Evolutionary conservation across 1,140 invertebrate genomes (phyloP), one percentile per base, ranked within the genome.

Genomic region (Caenorhabditis briggsae): DNA sequence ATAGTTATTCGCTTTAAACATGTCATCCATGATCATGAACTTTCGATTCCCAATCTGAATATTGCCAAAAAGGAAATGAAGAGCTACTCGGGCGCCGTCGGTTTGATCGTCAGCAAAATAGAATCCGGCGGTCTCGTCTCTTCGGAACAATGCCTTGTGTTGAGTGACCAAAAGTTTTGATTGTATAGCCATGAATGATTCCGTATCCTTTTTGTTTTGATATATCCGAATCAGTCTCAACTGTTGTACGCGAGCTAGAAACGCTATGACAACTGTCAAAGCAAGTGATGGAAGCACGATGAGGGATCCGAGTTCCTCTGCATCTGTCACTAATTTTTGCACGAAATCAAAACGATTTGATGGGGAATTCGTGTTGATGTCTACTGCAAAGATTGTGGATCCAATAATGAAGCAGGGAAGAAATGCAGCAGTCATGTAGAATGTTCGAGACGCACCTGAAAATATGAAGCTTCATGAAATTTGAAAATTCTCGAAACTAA

Each of bases 11-110:
- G 61, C 84, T 53, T 16, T 25, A 41, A 85, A 85, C 46, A 64
- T 70, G 9, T 85, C 84, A 74, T 85, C 84, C 50, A 85, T 50
- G 9, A 85, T 65, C 50, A 85, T 74, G 25, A 46, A 56, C 33
- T 85, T 85, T 53, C 84, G 61, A 74, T 58, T 70, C 23, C 84
- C 84, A 33, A 85, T 85, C 46, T 85, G 65, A 55, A 85, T 74
- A 41, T 85, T 85, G 74, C 84, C 84, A 41, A 85, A 85, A 16
- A 85, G 16, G 16, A 74, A 70, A 33, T 74, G 46, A 55, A 56
- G 8, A 56, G 23, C 61, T 18, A 58, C 61, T 23, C 50, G 20
- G 5, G 64, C 33, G 56, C 41, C 61, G 46, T 50, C 65, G 1
- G 70, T 46, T 12, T 78, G 61, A 25, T 85, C 58, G 1, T 85